These are phyloP conservation scores for Drosophila nr. fundita DNA, from an alignment of 2,888 invertebrate genomes.

Conservation along the genomic window DNA sequence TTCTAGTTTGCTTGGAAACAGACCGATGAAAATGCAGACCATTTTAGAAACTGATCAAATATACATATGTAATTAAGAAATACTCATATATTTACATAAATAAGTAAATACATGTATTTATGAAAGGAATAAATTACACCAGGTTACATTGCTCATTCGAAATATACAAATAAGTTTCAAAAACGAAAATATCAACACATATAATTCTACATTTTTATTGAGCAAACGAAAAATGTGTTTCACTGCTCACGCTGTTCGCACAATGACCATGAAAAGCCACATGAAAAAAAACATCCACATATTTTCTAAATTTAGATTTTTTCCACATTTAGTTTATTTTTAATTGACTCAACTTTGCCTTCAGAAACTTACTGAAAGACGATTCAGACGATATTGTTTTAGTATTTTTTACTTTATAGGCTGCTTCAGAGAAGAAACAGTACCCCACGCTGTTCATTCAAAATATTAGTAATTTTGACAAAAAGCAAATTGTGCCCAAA, in stretches of 20 bases:
- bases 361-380: conserved; percentile 4
- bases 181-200: conserved; percentile 28
- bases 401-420: not conserved
- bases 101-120: not conserved
- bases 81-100: not conserved
- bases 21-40: not conserved
- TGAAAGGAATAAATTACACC: conserved; percentile 18
- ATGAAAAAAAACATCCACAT: conserved; percentile 18
- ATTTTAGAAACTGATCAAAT: not conserved
- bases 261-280: conserved; percentile 33
- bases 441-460: conserved; percentile 28
- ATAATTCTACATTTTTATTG: conserved; percentile 51
- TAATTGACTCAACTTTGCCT: conserved; percentile 13
- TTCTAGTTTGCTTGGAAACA: not conserved
- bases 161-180: conserved; percentile 29
- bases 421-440: conserved; percentile 15
- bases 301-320: conserved; percentile 51
- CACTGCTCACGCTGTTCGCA: conserved; percentile 21
- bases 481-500: not conserved
- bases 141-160: conserved; percentile 11
- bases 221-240: conserved; percentile 46
- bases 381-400: not conserved
- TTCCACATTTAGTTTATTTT: conserved; percentile 37
- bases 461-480: conserved; percentile 32
- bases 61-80: not conserved